Percentiles rank a stretch among this genome's conserved stretches.
Conservation (phyloP, 2,797 vertebrate species). For the Hapalemur alaotrensis region DNA sequence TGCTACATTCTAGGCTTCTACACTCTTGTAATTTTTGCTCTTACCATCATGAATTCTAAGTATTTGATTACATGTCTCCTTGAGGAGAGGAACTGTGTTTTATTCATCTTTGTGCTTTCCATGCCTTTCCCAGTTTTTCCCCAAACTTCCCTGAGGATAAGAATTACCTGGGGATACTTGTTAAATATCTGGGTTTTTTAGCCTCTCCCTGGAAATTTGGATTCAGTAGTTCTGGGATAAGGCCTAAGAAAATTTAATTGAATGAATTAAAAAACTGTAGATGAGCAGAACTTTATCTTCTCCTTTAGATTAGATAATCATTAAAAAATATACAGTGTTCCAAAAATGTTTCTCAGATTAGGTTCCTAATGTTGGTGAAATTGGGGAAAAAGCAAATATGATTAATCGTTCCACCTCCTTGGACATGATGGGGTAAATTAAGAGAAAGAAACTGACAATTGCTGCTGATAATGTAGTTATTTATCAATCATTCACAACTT, state of each 20-base stretch:
- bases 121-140: neutral
- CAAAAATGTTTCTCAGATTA: neutral
- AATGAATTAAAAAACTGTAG: neutral
- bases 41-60: neutral
- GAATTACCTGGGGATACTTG: neutral
- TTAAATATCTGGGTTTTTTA: neutral
- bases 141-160: neutral
- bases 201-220: neutral
- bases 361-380: neutral
- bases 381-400: neutral
- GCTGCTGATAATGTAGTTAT: neutral
- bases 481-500: neutral
- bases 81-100: neutral
- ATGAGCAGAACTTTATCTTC: neutral
- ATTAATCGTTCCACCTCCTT: neutral
- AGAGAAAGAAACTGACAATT: neutral
- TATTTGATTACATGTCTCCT: neutral
- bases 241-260: neutral
- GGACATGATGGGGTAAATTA: neutral
- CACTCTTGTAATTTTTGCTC: neutral
- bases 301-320: neutral
- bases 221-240: neutral
- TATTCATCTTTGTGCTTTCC: neutral
- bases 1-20: neutral
- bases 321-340: neutral